Percentiles rank a stretch among this genome's conserved stretches.
phyloP scores from a whole-genome alignment of 2,113 vertebrate genomes.

The Onychostoma macrolepis region DNA sequence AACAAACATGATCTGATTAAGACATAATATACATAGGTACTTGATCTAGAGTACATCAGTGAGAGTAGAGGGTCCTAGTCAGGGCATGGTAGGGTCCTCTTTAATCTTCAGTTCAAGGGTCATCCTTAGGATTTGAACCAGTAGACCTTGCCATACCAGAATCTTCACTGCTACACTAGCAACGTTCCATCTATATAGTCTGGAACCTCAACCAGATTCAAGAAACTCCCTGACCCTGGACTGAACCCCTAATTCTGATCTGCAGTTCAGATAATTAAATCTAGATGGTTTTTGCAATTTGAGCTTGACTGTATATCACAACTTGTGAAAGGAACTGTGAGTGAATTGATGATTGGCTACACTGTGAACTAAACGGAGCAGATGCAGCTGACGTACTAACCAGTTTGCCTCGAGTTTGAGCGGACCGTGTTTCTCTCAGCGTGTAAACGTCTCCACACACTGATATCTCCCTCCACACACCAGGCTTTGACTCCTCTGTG shows the following conservation, averaged over 20 bases:
- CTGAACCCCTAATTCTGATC: neutral
- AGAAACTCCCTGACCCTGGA: neutral
- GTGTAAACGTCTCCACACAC: constrained; percentile 98
- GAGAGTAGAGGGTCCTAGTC: neutral
- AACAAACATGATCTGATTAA: neutral
- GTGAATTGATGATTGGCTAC: neutral
- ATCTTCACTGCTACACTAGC: neutral
- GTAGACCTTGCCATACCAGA: neutral
- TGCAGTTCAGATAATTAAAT: neutral
- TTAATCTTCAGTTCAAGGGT: neutral
- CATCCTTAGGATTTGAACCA: neutral
- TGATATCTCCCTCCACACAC: constrained; percentile 95
- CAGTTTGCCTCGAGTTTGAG: constrained; percentile 93
- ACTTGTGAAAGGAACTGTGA: neutral
- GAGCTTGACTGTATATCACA: neutral
- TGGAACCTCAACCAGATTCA: too few species aligned
- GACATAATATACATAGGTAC: neutral
- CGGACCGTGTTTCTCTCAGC: constrained; percentile 93
- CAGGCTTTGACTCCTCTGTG: constrained; percentile 93
- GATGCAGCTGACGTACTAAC: constrained; percentile 72
- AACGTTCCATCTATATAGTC: too few species aligned
- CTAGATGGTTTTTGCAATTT: neutral
- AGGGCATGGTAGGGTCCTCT: neutral
- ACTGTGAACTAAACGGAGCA: neutral
- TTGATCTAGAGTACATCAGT: neutral